A percentile compares a stretch with the other conserved stretches of the same genome.
These are phyloP conservation scores for Empidonax traillii DNA, from an alignment of 2,113 vertebrate species.

Conservation along the genomic window DNA sequence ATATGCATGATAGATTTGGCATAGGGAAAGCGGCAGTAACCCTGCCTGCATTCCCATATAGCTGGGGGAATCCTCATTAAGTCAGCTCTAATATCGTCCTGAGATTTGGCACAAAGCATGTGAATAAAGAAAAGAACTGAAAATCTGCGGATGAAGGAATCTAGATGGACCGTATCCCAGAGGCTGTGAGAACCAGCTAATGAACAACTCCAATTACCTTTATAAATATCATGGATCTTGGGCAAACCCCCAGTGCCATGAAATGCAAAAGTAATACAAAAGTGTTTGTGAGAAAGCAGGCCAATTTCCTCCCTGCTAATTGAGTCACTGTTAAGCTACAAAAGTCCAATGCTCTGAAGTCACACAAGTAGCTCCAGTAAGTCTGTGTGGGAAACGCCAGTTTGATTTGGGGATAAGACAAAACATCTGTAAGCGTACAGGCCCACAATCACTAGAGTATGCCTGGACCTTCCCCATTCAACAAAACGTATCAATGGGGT, in stretches of 20 bases:
- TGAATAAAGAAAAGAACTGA: slow-evolving; percentile 9
- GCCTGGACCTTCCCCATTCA: background rate
- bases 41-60: background rate
- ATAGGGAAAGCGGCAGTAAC: background rate
- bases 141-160: background rate
- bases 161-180: slow-evolving; percentile 15
- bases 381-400: background rate
- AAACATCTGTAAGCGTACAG: background rate
- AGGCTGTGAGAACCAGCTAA: slow-evolving; percentile 26
- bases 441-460: fast-evolving
- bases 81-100: background rate
- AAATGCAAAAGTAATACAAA: slow-evolving; percentile 28
- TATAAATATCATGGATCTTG: slow-evolving; percentile 5
- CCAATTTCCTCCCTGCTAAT: slow-evolving; percentile 22
- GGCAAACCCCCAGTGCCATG: slow-evolving; percentile 2
- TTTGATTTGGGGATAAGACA: background rate
- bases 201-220: slow-evolving; percentile 40
- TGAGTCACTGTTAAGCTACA: background rate
- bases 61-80: slow-evolving; percentile 7
- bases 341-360: background rate
- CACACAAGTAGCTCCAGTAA: background rate
- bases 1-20: background rate
- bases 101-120: slow-evolving; percentile 4
- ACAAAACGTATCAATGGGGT: background rate
- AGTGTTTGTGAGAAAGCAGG: background rate